Evolutionary conservation across 2,797 vertebrate species (phyloP).

Genomic region (Aldrovandia affinis): DNA sequence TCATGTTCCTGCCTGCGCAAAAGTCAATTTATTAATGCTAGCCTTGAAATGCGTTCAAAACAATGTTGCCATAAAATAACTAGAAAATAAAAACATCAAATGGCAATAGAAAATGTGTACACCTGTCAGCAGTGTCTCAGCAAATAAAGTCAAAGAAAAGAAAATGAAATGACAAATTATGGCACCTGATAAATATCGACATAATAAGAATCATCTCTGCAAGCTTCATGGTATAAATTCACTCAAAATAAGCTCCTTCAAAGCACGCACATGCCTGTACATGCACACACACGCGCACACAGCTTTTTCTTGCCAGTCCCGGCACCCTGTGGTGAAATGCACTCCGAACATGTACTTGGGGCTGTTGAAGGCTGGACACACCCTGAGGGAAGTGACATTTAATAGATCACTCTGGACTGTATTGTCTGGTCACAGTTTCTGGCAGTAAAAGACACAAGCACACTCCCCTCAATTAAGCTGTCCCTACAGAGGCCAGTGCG

Average conservation of each 20-base stretch:
- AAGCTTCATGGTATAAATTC: no score
- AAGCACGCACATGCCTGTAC: no score
- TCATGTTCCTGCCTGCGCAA: background rate
- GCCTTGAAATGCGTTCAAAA: background rate
- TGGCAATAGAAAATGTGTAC: background rate
- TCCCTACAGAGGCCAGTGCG: constrained; percentile 40
- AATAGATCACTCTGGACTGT: constrained; percentile 51
- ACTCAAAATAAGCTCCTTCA: no score
- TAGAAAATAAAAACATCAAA: background rate
- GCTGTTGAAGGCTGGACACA: constrained; percentile 20
- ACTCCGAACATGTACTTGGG: constrained; percentile 12
- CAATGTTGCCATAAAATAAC: background rate
- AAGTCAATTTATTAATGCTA: background rate
- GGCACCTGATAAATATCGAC: constrained; percentile 29
- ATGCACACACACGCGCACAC: background rate
- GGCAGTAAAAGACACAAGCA: constrained; percentile 37
- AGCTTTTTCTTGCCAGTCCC: no score
- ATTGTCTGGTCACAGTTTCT: constrained; percentile 47
- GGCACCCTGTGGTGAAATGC: background rate
- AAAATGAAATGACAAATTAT: constrained; percentile 30
- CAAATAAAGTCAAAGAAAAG: background rate
- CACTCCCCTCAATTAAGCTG: constrained; percentile 34
- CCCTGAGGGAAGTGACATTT: constrained; percentile 47
- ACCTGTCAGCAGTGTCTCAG: background rate
- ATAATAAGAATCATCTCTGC: background rate